Evolutionary conservation across 1,140 invertebrate species (phyloP).

Genomic region (Pogonomyrmex barbatus): DNA sequence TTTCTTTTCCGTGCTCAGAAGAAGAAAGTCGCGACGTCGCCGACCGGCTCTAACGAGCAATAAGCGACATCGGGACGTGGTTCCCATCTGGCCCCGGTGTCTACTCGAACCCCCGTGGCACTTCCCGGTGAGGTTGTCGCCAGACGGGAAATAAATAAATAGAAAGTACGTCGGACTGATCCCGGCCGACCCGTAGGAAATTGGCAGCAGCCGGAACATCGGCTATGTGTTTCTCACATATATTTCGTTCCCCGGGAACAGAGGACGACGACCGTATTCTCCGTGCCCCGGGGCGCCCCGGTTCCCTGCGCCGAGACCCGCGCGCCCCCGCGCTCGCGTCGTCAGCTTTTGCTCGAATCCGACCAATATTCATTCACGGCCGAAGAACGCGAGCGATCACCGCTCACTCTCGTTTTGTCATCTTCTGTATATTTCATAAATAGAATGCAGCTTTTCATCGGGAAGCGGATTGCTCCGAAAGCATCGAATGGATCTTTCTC

Average conservation of each 20-base stretch:
- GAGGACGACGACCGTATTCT: constrained; percentile 17
- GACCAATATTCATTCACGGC: constrained; percentile 21
- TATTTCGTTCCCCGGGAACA: constrained; percentile 52
- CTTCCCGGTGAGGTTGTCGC: constrained; percentile 47
- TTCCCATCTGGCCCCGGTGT: constrained; percentile 46
- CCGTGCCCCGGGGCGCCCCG: constrained; percentile 3
- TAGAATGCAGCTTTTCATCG: constrained; percentile 58
- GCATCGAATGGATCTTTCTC: not conserved
- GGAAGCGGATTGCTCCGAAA: constrained; percentile 4
- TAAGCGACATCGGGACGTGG: constrained; percentile 49
- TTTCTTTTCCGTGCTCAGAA: constrained; percentile 37
- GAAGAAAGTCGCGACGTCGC: constrained; percentile 41
- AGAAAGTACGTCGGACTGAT: constrained; percentile 35
- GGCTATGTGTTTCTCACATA: constrained; percentile 71
- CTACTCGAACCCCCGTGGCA: constrained; percentile 42
- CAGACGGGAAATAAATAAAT: constrained; percentile 65
- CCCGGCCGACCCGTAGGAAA: constrained; percentile 60
- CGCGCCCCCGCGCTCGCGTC: not conserved
- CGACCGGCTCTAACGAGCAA: constrained; percentile 56
- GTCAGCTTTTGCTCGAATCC: not conserved
- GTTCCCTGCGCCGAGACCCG: not conserved
- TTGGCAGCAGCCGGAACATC: constrained; percentile 67
- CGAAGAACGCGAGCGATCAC: not conserved
- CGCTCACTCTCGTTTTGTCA: not conserved
- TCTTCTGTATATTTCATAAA: constrained; percentile 68